Conservation (phyloP, 2,888 invertebrate genomes). For the Scrobipalpa costella region DNA sequence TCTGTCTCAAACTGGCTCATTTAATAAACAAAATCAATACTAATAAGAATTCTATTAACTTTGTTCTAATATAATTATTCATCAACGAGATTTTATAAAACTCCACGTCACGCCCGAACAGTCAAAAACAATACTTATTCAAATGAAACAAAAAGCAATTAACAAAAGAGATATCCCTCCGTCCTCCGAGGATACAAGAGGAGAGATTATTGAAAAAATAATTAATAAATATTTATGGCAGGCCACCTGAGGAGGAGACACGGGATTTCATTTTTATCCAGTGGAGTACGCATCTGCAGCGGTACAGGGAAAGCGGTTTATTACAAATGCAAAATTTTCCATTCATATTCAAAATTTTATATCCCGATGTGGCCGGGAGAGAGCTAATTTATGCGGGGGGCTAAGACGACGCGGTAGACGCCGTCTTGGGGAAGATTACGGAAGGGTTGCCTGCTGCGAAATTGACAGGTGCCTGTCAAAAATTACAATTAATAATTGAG, state of each 20-base stretch:
- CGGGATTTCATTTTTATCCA: constrained; percentile 73
- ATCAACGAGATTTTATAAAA: constrained; percentile 73
- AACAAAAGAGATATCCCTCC: constrained; percentile 77
- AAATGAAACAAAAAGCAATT: constrained; percentile 82
- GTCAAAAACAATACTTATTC: constrained; percentile 81
- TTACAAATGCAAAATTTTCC: constrained; percentile 93
- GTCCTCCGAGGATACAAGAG: constrained; percentile 71
- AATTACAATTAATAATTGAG: constrained; percentile 81
- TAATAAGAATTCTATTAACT: constrained; percentile 63
- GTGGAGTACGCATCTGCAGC: constrained; percentile 74
- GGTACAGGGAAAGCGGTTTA: constrained; percentile 83
- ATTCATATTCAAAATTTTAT: constrained; percentile 96
- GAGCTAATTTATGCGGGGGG: constrained; percentile 88
- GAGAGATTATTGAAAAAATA: constrained; percentile 81
- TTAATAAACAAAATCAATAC: constrained; percentile 34
- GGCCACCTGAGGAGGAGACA: constrained; percentile 72
- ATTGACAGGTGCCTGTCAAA: constrained; percentile 81
- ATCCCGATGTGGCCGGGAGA: constrained; percentile 85
- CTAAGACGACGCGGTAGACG: constrained; percentile 60
- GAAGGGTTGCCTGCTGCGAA: constrained; percentile 76
- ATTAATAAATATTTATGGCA: constrained; percentile 81
- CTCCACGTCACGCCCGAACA: constrained; percentile 69
- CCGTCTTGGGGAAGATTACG: constrained; percentile 77
- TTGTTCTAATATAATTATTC: constrained; percentile 68
- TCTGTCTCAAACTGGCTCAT: constrained; percentile 27